phyloP scores from a whole-genome alignment of 2,888 invertebrate genomes.

The Malthinus seriepunctatus region DNA sequence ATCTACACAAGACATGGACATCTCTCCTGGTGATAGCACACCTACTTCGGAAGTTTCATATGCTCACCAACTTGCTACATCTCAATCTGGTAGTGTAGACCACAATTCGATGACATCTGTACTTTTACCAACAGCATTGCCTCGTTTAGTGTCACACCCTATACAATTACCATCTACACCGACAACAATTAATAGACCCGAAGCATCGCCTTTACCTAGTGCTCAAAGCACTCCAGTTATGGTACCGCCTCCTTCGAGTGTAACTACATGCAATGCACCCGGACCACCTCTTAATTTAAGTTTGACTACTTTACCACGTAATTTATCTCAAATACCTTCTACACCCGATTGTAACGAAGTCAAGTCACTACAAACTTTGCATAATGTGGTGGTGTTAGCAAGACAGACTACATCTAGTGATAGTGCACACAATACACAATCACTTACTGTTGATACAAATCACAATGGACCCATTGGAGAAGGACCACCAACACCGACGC shows the following conservation, averaged over 20 bases:
- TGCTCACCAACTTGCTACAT: constrained; percentile 46
- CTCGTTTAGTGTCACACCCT: constrained; percentile 64
- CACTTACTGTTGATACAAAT: constrained; percentile 60
- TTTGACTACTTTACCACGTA: constrained; percentile 56
- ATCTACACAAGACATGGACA: constrained; percentile 84
- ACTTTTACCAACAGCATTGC: constrained; percentile 68
- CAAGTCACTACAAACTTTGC: constrained; percentile 42
- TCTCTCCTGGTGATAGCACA: constrained; percentile 88
- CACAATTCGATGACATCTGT: constrained; percentile 58
- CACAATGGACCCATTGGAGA: constrained; percentile 53
- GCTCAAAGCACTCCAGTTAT: constrained; percentile 42
- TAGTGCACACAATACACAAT: constrained; percentile 48
- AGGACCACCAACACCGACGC: constrained; percentile 78
- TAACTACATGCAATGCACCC: constrained; percentile 53
- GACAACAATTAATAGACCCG: constrained; percentile 44
- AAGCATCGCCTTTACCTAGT: constrained; percentile 42
- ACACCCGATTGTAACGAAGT: constrained; percentile 39
- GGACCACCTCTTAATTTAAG: constrained; percentile 56
- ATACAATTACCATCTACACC: constrained; percentile 48
- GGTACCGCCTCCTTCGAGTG: constrained; percentile 51
- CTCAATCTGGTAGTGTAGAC: constrained; percentile 30
- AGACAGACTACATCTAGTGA: constrained; percentile 38
- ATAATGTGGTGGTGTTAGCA: constrained; percentile 34
- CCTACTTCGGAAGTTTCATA: constrained; percentile 83
- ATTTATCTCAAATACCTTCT: constrained; percentile 52